Evolutionary conservation across 2,797 vertebrate species (phyloP).

Genomic region (Pangasius sanitwongsei): DNA sequence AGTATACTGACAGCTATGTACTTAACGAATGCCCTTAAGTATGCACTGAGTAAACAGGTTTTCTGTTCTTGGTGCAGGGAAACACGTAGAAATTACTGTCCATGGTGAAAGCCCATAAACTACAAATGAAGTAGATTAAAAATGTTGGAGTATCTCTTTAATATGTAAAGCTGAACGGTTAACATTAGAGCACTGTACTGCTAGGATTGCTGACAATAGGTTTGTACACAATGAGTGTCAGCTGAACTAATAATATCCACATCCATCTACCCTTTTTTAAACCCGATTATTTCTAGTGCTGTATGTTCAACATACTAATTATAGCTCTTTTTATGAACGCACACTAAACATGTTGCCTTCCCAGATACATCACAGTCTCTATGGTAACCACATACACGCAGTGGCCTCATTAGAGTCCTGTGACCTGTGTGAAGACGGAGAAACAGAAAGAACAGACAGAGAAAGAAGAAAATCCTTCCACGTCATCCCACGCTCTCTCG

Average conservation of each 20-base stretch:
- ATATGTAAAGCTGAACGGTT: neutral
- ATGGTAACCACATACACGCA: slow-evolving; percentile 37
- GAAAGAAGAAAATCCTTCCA: neutral
- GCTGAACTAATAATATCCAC: neutral
- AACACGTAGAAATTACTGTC: neutral
- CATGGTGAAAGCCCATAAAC: neutral
- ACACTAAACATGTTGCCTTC: slow-evolving; percentile 58
- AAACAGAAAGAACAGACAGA: neutral
- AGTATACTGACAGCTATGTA: neutral
- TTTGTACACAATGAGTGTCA: slow-evolving; percentile 9
- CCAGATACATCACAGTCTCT: slow-evolving; percentile 36
- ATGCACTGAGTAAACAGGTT: neutral
- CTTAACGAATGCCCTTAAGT: neutral
- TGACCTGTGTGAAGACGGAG: neutral
- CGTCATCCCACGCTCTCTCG: neutral
- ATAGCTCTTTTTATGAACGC: slow-evolving; percentile 54
- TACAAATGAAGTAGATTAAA: neutral
- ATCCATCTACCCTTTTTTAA: neutral
- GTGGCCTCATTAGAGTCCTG: slow-evolving; percentile 59
- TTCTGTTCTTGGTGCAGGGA: neutral
- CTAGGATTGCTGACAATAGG: neutral
- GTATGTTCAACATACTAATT: slow-evolving; percentile 58
- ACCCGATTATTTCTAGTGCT: slow-evolving; percentile 52
- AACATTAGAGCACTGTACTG: neutral
- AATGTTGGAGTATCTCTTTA: neutral